These are phyloP conservation scores for Eilema sororculum DNA, from an alignment of 2,888 invertebrate species.

Conservation along the genomic window DNA sequence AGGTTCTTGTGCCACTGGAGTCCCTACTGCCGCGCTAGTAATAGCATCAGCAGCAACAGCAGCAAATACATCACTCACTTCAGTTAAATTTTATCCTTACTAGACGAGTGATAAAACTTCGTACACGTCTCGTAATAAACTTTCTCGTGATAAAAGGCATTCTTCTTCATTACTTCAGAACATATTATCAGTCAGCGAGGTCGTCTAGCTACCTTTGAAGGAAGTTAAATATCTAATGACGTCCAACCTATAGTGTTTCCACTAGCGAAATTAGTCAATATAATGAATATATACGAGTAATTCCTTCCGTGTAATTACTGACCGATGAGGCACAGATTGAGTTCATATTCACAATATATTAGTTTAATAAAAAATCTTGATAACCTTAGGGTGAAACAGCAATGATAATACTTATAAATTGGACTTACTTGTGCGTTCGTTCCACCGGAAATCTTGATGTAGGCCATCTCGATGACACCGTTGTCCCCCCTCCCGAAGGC, in stretches of 20 bases:
- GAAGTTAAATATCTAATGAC: neutral
- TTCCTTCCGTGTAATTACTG: neutral
- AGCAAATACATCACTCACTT: too few relatives aligned
- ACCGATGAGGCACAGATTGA: neutral
- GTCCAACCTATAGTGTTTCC: neutral
- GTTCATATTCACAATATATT: neutral
- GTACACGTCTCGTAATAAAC: too few relatives aligned
- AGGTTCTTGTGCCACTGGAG: too few relatives aligned
- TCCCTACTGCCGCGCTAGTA: too few relatives aligned
- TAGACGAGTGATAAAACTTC: too few relatives aligned
- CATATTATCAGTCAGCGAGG: neutral
- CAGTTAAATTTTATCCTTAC: too few relatives aligned
- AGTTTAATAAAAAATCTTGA: neutral
- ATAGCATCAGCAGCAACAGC: too few relatives aligned
- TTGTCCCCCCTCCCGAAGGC: too few relatives aligned
- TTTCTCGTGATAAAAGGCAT: too few relatives aligned
- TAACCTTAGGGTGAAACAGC: neutral
- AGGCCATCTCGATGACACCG: neutral
- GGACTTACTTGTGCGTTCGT: neutral
- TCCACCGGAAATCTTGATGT: neutral
- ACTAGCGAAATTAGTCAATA: neutral
- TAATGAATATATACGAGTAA: neutral
- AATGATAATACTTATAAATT: neutral
- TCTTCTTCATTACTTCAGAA: too few relatives aligned
- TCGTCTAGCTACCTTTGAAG: neutral